Evolutionary conservation across 1,140 invertebrate genomes (phyloP).

Genomic region (Thaumetopoea pityocampa): DNA sequence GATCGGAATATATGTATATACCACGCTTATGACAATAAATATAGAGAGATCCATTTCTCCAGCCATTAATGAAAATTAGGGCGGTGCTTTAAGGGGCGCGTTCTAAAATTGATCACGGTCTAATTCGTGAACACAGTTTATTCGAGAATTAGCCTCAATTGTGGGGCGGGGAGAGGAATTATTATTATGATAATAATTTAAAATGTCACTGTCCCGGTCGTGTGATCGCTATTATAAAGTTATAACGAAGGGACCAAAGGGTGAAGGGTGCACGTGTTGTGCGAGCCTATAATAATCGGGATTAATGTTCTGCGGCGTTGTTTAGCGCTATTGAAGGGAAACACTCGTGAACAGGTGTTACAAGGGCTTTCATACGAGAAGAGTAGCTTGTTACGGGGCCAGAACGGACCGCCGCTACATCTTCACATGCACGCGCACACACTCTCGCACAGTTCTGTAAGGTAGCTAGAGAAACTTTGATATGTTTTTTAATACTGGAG

Average conservation of each 20-base stretch:
- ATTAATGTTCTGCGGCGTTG: conserved; percentile 4
- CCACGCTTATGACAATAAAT: conserved; percentile 21
- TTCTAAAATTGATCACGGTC: conserved; percentile 44
- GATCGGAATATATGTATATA: conserved; percentile 7
- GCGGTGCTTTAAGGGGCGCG: conserved; percentile 22
- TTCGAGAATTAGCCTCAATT: conserved; percentile 40
- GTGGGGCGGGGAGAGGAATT: conserved; percentile 30
- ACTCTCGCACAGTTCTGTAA: too few species aligned
- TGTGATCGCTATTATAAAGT: conserved; percentile 37
- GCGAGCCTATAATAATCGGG: conserved; percentile 9
- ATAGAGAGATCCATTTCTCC: conserved; percentile 37
- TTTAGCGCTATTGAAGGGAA: conserved; percentile 8
- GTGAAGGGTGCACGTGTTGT: conserved; percentile 60
- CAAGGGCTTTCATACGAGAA: too few species aligned
- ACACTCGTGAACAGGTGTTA: conserved; percentile 1
- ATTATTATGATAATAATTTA: conserved; percentile 55
- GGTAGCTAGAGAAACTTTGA: too few species aligned
- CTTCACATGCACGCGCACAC: too few species aligned
- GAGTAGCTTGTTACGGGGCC: too few species aligned
- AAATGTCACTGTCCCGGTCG: conserved; percentile 55
- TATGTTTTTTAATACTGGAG: too few species aligned
- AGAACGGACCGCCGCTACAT: too few species aligned
- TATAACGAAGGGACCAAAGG: conserved; percentile 47
- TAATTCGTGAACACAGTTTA: conserved; percentile 27
- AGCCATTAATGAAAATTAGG: conserved; percentile 58